Conservation (phyloP, 2,797 vertebrate genomes). For the Momotus momota region DNA sequence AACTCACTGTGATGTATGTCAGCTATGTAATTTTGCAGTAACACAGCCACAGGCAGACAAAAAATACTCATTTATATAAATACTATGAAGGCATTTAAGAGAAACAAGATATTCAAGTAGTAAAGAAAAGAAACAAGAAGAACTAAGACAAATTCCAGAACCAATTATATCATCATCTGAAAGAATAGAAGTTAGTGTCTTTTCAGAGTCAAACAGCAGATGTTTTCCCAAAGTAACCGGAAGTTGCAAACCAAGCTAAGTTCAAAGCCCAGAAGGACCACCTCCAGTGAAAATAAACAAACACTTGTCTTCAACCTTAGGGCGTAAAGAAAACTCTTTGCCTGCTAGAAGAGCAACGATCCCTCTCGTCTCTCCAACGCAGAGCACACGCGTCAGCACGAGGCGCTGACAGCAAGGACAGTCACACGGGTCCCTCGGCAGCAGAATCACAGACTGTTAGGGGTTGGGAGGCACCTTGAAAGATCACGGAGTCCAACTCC, state of each 20-base stretch:
- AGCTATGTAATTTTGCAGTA: not conserved
- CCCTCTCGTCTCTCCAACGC: not conserved
- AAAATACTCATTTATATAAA: not conserved
- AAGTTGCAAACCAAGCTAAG: not conserved
- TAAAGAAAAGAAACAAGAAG: not conserved
- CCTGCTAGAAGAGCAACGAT: not conserved
- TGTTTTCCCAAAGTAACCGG: not conserved
- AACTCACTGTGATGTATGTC: not conserved
- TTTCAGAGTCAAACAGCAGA: conserved; percentile 25
- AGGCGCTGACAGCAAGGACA: not conserved
- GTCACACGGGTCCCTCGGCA: not conserved
- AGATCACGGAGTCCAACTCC: too few relatives aligned
- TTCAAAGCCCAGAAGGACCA: not conserved
- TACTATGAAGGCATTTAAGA: not conserved
- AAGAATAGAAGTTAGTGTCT: not conserved
- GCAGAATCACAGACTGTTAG: not conserved
- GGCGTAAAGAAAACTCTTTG: not conserved
- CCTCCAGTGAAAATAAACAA: not conserved
- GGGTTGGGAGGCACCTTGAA: too few relatives aligned
- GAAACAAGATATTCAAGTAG: not conserved
- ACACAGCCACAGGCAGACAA: not conserved
- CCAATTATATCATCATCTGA: not conserved
- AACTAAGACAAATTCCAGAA: not conserved
- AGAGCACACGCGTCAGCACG: not conserved
- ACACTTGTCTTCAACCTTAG: not conserved